These are phyloP conservation scores for Sycobia sp. DNA, from an alignment of 1,140 invertebrate genomes.

Conservation along the genomic window DNA sequence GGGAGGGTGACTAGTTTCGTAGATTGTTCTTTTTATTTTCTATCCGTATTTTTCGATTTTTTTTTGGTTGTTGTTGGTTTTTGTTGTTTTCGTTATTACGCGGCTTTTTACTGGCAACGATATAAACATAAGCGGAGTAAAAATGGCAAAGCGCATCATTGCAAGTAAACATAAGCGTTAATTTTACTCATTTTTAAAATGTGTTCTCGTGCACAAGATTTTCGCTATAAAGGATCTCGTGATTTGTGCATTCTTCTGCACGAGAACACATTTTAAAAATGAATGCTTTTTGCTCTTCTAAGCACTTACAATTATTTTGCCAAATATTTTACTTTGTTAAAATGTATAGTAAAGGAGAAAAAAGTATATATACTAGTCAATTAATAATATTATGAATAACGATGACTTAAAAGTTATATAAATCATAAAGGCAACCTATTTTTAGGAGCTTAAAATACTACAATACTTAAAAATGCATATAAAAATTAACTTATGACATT, in stretches of 20 bases:
- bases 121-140: too few relatives aligned
- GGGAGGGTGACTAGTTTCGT: neutral
- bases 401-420: neutral
- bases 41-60: neutral
- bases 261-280: too few relatives aligned
- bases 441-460: neutral
- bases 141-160: conserved; percentile 17
- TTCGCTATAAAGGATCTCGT: too few relatives aligned
- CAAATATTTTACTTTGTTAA: conserved; percentile 12
- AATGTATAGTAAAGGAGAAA: neutral
- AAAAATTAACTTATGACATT: too few relatives aligned
- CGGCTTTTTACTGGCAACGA: neutral
- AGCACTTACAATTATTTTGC: conserved; percentile 7
- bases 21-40: neutral
- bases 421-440: neutral
- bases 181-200: neutral
- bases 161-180: conserved; percentile 13
- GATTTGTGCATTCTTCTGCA: too few relatives aligned
- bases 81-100: neutral
- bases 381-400: conserved; percentile 8
- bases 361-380: neutral
- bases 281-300: conserved; percentile 1
- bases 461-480: too few relatives aligned
- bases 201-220: conserved; percentile 1
- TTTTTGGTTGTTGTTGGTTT: too few relatives aligned